Base-by-base conservation (phyloP, 2,888 invertebrate genomes). In the Eugnorisma glareosa region DNA sequence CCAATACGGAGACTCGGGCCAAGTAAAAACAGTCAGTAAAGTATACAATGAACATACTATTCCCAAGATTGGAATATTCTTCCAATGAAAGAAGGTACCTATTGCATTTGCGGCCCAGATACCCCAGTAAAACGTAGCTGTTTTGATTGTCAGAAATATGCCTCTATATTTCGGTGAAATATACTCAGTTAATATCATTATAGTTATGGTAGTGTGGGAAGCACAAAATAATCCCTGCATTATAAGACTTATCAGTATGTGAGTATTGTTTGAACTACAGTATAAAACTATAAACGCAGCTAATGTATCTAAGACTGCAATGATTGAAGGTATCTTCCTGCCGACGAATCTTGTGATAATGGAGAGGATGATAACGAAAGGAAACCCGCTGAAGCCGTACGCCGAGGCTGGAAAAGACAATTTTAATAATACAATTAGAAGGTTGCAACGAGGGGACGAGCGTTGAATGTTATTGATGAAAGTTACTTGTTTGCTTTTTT, bases 71-170 rank as follows among this genome's bases (percentile, higher is more conserved):
- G 89, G 83, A 37, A 92, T 92, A 15, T 79, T 80, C 51, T 81
- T 90, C 91, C 91, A 92, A 63, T 90, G 81, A 31, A 87, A 86
- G 67, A 90, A 91, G 0, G 91, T 91, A 6, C 92, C 92, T 28
- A 92, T 89, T 0, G 86, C 83, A 71, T 93, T 91, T 2, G 90
- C 75, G 2, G 77, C 81, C 89, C 90, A 90, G 40, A 92, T 67
- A 0, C 92, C 93, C 88, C 90, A 89, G 37, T 77, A 87, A 0
- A 86, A 76, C 0, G 88, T 90, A 3, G 91, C 90, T 15, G 82
- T 57, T 67, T 92, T 92, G 0, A 90, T 8, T 3, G 86, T 86
- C 1, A 91, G 64, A 48, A 92, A 92, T 68, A 91, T 59, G 3
- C 90, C 92, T 85, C 92, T 73, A 77, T 92, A 88, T 71, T 79